Percentiles rank a stretch among this genome's conserved stretches.
These are phyloP conservation scores for Crepidodera aurea DNA, from an alignment of 2,888 invertebrate genomes.

Conservation along the genomic window DNA sequence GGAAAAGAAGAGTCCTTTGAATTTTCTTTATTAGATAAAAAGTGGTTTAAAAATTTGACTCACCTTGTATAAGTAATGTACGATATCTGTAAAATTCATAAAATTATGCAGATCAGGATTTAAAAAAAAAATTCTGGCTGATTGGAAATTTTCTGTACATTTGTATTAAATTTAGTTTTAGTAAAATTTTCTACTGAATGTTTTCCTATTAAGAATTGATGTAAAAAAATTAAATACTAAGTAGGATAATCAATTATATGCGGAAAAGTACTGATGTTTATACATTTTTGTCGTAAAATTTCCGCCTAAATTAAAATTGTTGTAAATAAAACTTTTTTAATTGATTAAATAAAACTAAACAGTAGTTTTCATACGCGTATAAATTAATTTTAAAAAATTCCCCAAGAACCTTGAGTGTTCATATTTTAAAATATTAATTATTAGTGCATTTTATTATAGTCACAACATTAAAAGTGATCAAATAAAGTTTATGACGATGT, in stretches of 20 bases:
- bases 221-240: background rate
- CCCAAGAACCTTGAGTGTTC: conserved; percentile 42
- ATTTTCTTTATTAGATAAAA: no score
- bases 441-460: no score
- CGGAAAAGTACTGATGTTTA: conserved; percentile 19
- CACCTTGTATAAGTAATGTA: no score
- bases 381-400: background rate
- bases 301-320: background rate
- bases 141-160: no score
- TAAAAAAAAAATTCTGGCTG: no score
- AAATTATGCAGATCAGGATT: no score
- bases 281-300: conserved; percentile 10
- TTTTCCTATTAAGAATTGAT: background rate
- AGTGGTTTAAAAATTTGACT: no score
- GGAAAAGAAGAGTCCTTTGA: no score
- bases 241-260: background rate
- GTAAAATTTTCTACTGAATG: conserved; percentile 7
- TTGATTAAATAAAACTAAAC: no score
- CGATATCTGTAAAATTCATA: no score
- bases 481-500: no score
- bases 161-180: background rate
- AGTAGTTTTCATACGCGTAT: background rate
- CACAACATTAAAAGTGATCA: no score
- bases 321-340: background rate
- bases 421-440: conserved; percentile 16